Percentiles rank a stretch among this genome's conserved stretches.
Evolutionary conservation across 1,140 invertebrate genomes (phyloP).

Genomic region (Diorhabda elongata): DNA sequence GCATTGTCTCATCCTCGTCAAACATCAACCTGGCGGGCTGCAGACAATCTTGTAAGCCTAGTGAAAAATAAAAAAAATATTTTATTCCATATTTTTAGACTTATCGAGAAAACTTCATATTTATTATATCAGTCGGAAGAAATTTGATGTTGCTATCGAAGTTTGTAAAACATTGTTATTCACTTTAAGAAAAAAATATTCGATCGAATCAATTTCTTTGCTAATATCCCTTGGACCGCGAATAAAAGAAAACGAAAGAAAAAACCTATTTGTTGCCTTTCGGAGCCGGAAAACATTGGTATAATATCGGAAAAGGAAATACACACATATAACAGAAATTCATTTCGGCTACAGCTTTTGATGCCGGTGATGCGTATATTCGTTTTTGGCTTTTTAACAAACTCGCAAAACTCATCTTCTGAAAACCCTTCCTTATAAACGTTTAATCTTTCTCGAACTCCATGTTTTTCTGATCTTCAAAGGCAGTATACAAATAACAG

Average conservation of each 20-base stretch:
- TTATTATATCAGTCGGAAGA: too few species aligned
- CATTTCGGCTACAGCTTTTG: constrained; percentile 20
- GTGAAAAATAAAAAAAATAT: too few species aligned
- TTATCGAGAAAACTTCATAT: too few species aligned
- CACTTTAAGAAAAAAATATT: neutral
- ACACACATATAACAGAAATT: constrained; percentile 22
- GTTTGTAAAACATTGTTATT: too few species aligned
- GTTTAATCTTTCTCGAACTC: constrained; percentile 18
- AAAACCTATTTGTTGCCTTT: constrained; percentile 8
- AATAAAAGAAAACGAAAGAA: constrained; percentile 1
- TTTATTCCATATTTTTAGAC: too few species aligned
- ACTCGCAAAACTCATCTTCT: constrained; percentile 18
- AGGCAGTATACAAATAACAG: constrained; percentile 3
- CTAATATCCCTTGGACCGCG: neutral
- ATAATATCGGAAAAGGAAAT: constrained; percentile 16
- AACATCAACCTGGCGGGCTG: too few species aligned
- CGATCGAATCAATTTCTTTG: neutral
- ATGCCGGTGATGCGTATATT: constrained; percentile 16
- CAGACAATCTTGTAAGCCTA: too few species aligned
- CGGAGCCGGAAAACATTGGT: constrained; percentile 1
- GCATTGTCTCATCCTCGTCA: too few species aligned
- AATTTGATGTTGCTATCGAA: too few species aligned
- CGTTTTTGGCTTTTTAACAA: constrained; percentile 23
- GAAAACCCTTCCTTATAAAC: constrained; percentile 20
- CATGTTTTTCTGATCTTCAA: constrained; percentile 12